Evolutionary conservation across 2,113 vertebrate genomes (phyloP).

Genomic region (Rousettus leschenaultii): DNA sequence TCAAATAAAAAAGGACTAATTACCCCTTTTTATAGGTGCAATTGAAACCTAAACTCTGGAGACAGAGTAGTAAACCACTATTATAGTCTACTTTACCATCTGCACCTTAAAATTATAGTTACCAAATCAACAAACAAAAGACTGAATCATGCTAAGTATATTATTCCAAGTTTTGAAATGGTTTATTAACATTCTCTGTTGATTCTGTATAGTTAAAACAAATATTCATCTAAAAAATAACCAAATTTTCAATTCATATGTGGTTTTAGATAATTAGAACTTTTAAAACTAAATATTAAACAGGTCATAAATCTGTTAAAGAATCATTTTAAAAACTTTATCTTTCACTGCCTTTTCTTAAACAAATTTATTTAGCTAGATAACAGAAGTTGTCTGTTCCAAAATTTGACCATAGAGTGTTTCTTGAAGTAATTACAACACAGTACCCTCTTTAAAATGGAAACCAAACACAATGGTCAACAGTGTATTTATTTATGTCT

Average conservation of each 20-base stretch:
- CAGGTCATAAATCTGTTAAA: neutral
- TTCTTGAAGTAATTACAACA: neutral
- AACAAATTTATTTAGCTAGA: neutral
- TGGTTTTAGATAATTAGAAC: neutral
- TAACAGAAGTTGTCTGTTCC: neutral
- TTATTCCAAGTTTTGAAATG: slow-evolving; percentile 29
- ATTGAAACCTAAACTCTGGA: slow-evolving; percentile 79
- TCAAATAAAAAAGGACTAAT: slow-evolving; percentile 80
- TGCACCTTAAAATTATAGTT: slow-evolving; percentile 73
- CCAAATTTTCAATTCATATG: neutral
- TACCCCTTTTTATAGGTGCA: slow-evolving; percentile 80
- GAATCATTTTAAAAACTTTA: neutral
- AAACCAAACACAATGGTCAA: neutral
- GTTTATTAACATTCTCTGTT: neutral
- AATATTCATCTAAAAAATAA: neutral
- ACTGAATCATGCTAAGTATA: neutral
- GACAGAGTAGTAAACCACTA: slow-evolving; percentile 72
- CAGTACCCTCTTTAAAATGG: neutral
- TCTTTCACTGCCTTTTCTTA: neutral
- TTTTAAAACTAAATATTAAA: neutral
- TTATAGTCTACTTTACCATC: slow-evolving; percentile 71
- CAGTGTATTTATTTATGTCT: neutral
- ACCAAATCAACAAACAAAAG: slow-evolving; percentile 48
- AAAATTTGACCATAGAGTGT: neutral
- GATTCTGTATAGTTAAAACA: neutral